A percentile compares a stretch with the other conserved stretches of the same genome.
phyloP scores from a whole-genome alignment of 2,888 invertebrate species.

The Nomada fabriciana region DNA sequence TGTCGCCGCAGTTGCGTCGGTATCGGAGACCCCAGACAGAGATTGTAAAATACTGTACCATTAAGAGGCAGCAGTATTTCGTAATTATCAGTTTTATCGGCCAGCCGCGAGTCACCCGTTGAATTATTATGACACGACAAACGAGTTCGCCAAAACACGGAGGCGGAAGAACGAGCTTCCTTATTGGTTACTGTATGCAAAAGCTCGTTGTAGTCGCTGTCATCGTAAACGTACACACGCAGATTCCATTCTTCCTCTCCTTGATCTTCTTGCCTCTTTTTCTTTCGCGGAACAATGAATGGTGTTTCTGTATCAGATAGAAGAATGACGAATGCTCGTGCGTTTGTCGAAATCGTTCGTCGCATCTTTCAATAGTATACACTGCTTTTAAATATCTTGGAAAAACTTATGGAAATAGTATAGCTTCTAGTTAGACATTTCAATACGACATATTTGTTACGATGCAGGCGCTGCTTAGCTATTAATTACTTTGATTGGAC shows the following conservation, averaged over 20 bases:
- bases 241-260: slow-evolving; percentile 23
- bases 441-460: background rate
- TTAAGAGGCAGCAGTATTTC: slow-evolving; percentile 63
- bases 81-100: slow-evolving; percentile 67
- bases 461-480: background rate
- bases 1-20: slow-evolving; percentile 4
- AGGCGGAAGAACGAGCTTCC: slow-evolving; percentile 56
- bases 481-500: background rate
- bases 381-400: background rate
- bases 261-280: background rate
- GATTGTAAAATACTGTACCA: slow-evolving; percentile 58
- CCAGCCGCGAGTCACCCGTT: slow-evolving; percentile 34
- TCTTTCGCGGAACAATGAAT: slow-evolving; percentile 35
- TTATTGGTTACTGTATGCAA: slow-evolving; percentile 59
- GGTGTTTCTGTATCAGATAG: slow-evolving; percentile 12
- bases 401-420: background rate
- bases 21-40: slow-evolving; percentile 24
- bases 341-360: slow-evolving; percentile 45
- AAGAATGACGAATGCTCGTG: background rate
- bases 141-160: slow-evolving; percentile 28
- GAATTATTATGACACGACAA: slow-evolving; percentile 54
- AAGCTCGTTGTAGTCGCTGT: slow-evolving; percentile 33
- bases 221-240: slow-evolving; percentile 38
- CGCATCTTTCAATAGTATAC: background rate
- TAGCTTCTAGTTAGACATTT: too few relatives aligned